phyloP scores from a whole-genome alignment of 2,113 vertebrate genomes.

The Aix galericulata region DNA sequence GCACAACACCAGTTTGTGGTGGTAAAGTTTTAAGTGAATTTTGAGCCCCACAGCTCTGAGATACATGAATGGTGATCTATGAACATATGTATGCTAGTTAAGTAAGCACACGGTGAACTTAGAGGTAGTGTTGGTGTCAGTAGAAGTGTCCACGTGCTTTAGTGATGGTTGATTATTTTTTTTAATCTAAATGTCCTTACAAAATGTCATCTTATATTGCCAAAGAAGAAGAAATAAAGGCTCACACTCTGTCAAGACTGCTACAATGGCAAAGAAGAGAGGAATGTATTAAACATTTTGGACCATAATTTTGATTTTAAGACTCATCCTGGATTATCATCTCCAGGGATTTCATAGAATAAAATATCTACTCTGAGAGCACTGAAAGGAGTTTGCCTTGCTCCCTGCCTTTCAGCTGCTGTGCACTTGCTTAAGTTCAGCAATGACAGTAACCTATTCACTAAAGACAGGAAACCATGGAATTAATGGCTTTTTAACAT shows the following conservation, averaged over 20 bases:
- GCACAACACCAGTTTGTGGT: not conserved
- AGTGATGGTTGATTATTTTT: not conserved
- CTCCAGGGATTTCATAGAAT: not conserved
- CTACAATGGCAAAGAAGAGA: not conserved
- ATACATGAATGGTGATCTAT: not conserved
- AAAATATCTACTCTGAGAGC: not conserved
- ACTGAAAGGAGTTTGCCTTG: not conserved
- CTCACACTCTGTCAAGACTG: not conserved
- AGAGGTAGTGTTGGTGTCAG: not conserved
- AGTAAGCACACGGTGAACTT: not conserved
- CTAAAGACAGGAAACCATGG: not conserved
- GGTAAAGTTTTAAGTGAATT: not conserved
- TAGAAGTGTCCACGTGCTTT: not conserved
- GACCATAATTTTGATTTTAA: not conserved
- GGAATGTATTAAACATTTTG: not conserved
- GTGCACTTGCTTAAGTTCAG: not conserved
- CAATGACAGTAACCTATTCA: not conserved
- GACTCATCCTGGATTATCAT: not conserved
- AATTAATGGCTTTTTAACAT: constrained; percentile 48
- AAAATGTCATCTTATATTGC: not conserved
- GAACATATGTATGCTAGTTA: not conserved
- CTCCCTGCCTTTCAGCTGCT: not conserved
- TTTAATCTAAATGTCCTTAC: not conserved
- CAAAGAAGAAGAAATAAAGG: not conserved
- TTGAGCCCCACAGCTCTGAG: not conserved